Evolutionary conservation across 2,113 vertebrate species (phyloP), one percentile per base, ranked within the genome.

Genomic region (Alethe diademata): DNA sequence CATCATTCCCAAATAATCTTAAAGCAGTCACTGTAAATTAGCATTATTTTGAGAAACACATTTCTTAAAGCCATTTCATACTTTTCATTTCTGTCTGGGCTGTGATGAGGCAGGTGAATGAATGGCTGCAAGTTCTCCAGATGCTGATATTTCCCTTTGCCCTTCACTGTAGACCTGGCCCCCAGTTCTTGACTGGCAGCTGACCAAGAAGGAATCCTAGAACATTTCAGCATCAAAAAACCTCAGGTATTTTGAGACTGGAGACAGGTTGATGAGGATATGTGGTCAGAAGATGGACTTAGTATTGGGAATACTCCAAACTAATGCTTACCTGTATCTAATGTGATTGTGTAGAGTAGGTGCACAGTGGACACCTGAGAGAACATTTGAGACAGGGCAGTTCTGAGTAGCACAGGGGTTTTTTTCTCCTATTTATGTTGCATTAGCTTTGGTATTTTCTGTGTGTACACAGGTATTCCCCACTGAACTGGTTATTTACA

Each of bases 401-500:
- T 62, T 57, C 33, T 58, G 50, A n/a, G n/a, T 47, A 56, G 5
- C 22, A 36, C 15, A 24, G 45, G 47, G 35, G 8, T 1, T 54
- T 58, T 89, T 42, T 76, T 5, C n/a, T 80, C 25, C 50, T 67
- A 1, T 64, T 82, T 50, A 15, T 79, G 75, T 15, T 73, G 38
- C 19, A 20, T 74, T 78, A 76, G 48, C 38, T 50, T 15, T 48
- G 48, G 45, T 73, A 31, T 61, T 81, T 80, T 73, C 76, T 51
- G 22, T 75, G 82, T 54, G 36, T 83, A 48, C 25, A 14, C 62
- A 86, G 92, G 54, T 92, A 90, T 88, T 97, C 75, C 67, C 90
- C 42, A 14, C n/a, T 73, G 86, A 87, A 65, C 58, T 35, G 60
- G 15, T 19, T 65, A 48, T 86, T 93, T 92, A 73, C 40, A 67